phyloP scores from a whole-genome alignment of 2,888 invertebrate species.

The Gryllus longicercus region DNA sequence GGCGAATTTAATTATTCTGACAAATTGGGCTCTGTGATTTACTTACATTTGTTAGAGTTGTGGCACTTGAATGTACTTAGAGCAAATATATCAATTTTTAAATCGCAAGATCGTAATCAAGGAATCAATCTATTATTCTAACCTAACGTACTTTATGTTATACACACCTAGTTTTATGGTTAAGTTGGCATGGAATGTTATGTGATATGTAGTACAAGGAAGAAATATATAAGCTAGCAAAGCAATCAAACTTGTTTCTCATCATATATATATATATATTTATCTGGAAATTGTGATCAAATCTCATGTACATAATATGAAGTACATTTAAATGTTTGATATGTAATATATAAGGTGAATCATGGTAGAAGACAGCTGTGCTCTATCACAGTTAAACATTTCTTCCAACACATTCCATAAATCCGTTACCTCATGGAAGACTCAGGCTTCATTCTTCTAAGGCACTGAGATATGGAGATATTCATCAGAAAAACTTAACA shows the following conservation, averaged over 20 bases:
- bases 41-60: no score
- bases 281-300: conserved; percentile 9
- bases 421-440: not conserved
- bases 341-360: not conserved
- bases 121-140: no score
- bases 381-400: not conserved
- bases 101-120: no score
- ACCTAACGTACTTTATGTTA: no score
- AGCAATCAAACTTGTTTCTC: not conserved
- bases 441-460: not conserved
- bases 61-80: no score
- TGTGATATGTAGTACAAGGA: no score
- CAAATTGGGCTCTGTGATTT: no score
- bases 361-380: conserved; percentile 6
- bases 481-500: not conserved
- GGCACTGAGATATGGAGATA: not conserved
- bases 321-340: not conserved
- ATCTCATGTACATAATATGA: not conserved
- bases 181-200: no score
- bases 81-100: no score
- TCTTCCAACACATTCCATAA: not conserved
- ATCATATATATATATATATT: not conserved
- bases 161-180: no score
- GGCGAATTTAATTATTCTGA: no score
- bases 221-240: no score